Evolutionary conservation across 2,113 vertebrate species (phyloP), one percentile per base, ranked within the genome.

Genomic region (Phylloscopus whistleri): DNA sequence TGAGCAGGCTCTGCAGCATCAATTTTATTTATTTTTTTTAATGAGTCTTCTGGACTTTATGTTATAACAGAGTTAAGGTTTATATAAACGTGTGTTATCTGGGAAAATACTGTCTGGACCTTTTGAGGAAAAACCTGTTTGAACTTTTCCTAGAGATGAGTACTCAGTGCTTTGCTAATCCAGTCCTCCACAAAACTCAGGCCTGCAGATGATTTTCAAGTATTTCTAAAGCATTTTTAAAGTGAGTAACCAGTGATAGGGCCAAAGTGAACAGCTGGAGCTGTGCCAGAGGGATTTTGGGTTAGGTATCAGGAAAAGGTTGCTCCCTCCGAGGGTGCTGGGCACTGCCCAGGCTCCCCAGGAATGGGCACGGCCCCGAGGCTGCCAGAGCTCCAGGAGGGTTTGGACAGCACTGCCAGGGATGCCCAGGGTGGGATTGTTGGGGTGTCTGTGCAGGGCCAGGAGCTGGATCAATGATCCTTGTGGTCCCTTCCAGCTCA

Each of bases 321-420:
- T 53, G 9, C 60, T 53, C 16, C 7, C 46, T 20, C 46, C 60
- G 24, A 82, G 23, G 10, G 39, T 53, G 28, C 13, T 39, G 9
- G 7, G 60, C 39, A 46, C 39, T 60, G 46, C 1, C 2, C 28
- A 69, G 33, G 33, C 27, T 77, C 55, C 19, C 64, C 15, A 59
- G 33, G 28, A 75, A 58, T 39, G 39, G 60, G 1, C 52, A 81
- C 1, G 0, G 27, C 3, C 12, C 37, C 0, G 0, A 37, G 16
- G 12, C 9, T 52, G 56, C 2, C 33, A 39, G 37, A 81, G 39
- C 24, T 13, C 53, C 10, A 26, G 78, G 13, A 75, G 20, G 0
- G 0, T 37, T 63, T 49, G 31, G 30, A 63, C 10, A 56, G 0
- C 0, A 0, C 41, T 48, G 7, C 5, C 20, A 76, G 55, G 48